These are phyloP conservation scores for Ranitomeya variabilis DNA, from an alignment of 2,113 vertebrate genomes.

Conservation along the genomic window DNA sequence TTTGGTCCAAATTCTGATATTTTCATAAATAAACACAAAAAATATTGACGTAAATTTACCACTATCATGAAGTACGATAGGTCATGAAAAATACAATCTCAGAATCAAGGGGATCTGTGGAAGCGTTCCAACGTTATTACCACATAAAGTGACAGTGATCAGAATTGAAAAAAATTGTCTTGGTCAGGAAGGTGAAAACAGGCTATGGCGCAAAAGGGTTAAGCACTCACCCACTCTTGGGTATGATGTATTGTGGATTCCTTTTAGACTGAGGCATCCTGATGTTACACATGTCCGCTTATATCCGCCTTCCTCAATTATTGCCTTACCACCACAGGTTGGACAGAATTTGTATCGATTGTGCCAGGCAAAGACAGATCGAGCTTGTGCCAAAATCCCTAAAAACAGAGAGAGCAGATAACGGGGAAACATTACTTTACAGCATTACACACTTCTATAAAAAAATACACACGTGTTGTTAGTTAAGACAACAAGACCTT, in stretches of 20 bases:
- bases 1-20: too few relatives aligned
- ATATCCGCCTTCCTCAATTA: conserved; percentile 83
- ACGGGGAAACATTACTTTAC: not conserved
- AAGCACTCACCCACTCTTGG: conserved; percentile 85
- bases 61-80: too few relatives aligned
- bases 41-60: too few relatives aligned
- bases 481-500: too few relatives aligned
- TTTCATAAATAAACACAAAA: too few relatives aligned
- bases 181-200: too few relatives aligned
- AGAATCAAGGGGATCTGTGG: too few relatives aligned
- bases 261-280: conserved; percentile 81
- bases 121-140: too few relatives aligned
- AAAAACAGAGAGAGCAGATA: conserved; percentile 52
- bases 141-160: too few relatives aligned
- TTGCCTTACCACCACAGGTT: conserved; percentile 83
- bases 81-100: too few relatives aligned
- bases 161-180: too few relatives aligned
- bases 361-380: conserved; percentile 90
- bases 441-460: not conserved
- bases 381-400: conserved; percentile 90
- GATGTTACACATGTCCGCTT: conserved; percentile 86
- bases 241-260: conserved; percentile 91
- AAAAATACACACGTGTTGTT: not conserved
- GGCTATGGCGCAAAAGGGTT: not conserved
- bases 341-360: conserved; percentile 86